phyloP scores from a whole-genome alignment of 2,797 vertebrate genomes.

The Rhinella marina region DNA sequence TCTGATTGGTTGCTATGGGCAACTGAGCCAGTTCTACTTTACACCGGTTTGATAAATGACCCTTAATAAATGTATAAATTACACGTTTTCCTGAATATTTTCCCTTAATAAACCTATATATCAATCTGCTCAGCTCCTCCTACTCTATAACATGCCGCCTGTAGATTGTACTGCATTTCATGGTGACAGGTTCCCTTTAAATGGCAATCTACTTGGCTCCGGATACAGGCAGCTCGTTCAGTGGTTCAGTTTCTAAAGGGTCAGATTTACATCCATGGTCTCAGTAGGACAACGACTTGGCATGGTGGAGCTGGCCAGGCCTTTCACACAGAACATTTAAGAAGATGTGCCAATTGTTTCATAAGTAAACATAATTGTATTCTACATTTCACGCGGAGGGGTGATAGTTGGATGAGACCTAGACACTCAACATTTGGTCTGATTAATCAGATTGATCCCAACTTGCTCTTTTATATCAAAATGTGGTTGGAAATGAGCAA shows the following conservation, averaged over 20 bases:
- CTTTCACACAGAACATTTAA: not conserved
- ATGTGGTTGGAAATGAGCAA: not conserved
- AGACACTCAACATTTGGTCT: conserved; percentile 17
- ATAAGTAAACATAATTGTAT: conserved; percentile 14
- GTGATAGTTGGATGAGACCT: conserved; percentile 2
- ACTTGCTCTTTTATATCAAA: not conserved
- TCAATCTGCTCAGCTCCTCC: too few relatives aligned
- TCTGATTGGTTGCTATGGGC: too few relatives aligned
- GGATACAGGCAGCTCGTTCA: not conserved
- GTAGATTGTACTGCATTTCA: too few relatives aligned
- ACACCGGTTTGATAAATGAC: too few relatives aligned
- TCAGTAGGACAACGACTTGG: not conserved
- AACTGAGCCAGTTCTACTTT: too few relatives aligned
- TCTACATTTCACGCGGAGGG: conserved; percentile 1
- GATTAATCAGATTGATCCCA: conserved; percentile 21
- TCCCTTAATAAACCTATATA: too few relatives aligned
- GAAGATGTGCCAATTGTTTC: conserved; percentile 22
- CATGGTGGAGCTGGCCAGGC: not conserved
- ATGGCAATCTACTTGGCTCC: not conserved
- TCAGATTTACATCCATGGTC: not conserved
- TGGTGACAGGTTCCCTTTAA: too few relatives aligned
- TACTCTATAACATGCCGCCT: too few relatives aligned
- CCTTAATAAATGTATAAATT: too few relatives aligned
- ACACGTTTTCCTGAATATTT: too few relatives aligned
- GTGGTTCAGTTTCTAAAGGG: not conserved